These are phyloP conservation scores for Zaprionus tsacasi DNA, from an alignment of 1,140 invertebrate genomes.

Conservation along the genomic window DNA sequence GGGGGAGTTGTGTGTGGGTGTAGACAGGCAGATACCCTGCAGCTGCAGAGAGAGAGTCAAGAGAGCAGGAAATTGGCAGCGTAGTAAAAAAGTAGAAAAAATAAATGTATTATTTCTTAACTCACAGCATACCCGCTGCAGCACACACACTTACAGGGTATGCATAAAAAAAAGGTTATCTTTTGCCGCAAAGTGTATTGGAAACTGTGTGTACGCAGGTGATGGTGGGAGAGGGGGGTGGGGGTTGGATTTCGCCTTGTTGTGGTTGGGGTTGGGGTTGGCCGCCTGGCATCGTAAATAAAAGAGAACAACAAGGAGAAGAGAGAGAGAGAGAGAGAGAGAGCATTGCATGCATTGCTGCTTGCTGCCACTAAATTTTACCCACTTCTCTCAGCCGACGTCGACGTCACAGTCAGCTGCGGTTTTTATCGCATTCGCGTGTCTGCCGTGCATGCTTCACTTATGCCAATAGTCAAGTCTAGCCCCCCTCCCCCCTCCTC, in stretches of 20 bases:
- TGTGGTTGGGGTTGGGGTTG: too few relatives aligned
- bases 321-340: not conserved
- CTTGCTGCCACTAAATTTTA: conserved; percentile 55
- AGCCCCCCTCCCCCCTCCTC: not conserved
- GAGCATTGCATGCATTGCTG: conserved; percentile 45
- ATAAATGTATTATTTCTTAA: too few relatives aligned
- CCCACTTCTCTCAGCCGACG: conserved; percentile 9
- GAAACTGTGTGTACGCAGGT: conserved; percentile 43
- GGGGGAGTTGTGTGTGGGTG: not conserved
- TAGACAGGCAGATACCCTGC: too few relatives aligned
- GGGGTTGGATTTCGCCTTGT: too few relatives aligned
- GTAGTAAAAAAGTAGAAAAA: too few relatives aligned
- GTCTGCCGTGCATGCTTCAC: conserved; percentile 77
- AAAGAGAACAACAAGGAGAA: conserved; percentile 23
- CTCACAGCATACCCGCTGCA: not conserved
- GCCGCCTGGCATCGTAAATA: conserved; percentile 58
- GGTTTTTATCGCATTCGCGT: conserved; percentile 76
- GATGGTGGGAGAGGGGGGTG: not conserved
- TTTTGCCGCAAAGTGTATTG: conserved; percentile 66
- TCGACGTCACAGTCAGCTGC: conserved; percentile 31
- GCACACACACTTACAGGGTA: not conserved
- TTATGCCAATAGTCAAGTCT: conserved; percentile 35
- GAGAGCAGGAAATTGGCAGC: too few relatives aligned
- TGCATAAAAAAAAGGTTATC: conserved; percentile 26
- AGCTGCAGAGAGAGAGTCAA: too few relatives aligned